These are phyloP conservation scores for Diplazon laetatorius DNA, from an alignment of 2,888 invertebrate genomes.

Conservation along the genomic window DNA sequence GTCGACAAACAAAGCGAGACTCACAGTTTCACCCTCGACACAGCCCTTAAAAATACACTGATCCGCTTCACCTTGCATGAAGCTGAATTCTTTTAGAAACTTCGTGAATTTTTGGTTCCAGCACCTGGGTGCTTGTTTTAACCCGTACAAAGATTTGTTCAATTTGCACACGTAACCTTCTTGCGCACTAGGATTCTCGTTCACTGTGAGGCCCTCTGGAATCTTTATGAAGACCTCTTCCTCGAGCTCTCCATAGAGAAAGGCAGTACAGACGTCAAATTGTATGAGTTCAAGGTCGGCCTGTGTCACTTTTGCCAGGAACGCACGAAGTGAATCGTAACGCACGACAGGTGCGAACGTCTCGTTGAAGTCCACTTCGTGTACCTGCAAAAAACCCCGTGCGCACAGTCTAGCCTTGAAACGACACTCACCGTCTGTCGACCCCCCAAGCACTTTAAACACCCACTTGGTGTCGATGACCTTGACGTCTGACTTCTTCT, in stretches of 20 bases:
- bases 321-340: conserved; percentile 24
- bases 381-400: conserved; percentile 38
- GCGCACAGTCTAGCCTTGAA: conserved; percentile 45
- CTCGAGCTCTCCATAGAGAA: conserved; percentile 36
- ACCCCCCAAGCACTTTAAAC: conserved; percentile 40
- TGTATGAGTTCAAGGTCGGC: conserved; percentile 20
- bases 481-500: conserved; percentile 32
- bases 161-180: conserved; percentile 41
- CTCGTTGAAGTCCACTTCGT: conserved; percentile 37
- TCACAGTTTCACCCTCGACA: not conserved
- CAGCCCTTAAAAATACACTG: conserved; percentile 4
- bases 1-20: conserved; percentile 56
- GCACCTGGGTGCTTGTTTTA: conserved; percentile 61
- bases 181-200: not conserved
- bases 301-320: conserved; percentile 26
- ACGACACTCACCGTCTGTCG: conserved; percentile 32
- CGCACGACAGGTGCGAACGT: conserved; percentile 34
- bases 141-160: conserved; percentile 57
- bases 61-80: conserved; percentile 6
- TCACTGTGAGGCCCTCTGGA: conserved; percentile 13
- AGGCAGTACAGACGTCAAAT: conserved; percentile 30
- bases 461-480: conserved; percentile 50
- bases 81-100: conserved; percentile 49
- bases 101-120: conserved; percentile 57
- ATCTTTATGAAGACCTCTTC: conserved; percentile 21